These are phyloP conservation scores for Mesoligia furuncula DNA, from an alignment of 2,888 invertebrate species.

Conservation along the genomic window DNA sequence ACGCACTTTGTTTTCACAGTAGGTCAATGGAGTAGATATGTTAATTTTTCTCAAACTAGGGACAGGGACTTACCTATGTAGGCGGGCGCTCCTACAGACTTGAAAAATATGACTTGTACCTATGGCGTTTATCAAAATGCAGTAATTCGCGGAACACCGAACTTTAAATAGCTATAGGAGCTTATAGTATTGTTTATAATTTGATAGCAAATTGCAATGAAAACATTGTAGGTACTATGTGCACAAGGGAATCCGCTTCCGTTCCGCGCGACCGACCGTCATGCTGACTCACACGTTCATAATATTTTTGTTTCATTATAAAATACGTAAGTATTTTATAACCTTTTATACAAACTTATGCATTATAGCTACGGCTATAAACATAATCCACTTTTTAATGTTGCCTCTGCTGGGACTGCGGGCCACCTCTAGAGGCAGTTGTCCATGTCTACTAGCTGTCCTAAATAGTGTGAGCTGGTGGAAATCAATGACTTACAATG, in stretches of 20 bases:
- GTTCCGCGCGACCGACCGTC: constrained; percentile 45
- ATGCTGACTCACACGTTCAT: constrained; percentile 25
- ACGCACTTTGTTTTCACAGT: background rate
- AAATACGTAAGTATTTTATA: constrained; percentile 20
- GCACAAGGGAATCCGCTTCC: constrained; percentile 42
- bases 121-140: background rate
- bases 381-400: background rate
- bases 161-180: background rate
- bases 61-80: background rate
- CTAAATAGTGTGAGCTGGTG: background rate
- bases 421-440: background rate
- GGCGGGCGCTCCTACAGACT: background rate
- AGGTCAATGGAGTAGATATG: background rate
- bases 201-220: constrained; percentile 25
- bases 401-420: background rate
- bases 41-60: background rate
- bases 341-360: background rate
- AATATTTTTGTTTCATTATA: constrained; percentile 23
- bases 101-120: background rate
- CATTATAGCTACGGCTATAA: background rate
- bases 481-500: background rate
- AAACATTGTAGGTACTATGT: constrained; percentile 1
- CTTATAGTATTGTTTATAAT: background rate
- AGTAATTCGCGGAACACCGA: background rate
- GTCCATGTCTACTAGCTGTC: background rate